phyloP scores from a whole-genome alignment of 2,797 vertebrate genomes.

The Premnoplex brunnescens region DNA sequence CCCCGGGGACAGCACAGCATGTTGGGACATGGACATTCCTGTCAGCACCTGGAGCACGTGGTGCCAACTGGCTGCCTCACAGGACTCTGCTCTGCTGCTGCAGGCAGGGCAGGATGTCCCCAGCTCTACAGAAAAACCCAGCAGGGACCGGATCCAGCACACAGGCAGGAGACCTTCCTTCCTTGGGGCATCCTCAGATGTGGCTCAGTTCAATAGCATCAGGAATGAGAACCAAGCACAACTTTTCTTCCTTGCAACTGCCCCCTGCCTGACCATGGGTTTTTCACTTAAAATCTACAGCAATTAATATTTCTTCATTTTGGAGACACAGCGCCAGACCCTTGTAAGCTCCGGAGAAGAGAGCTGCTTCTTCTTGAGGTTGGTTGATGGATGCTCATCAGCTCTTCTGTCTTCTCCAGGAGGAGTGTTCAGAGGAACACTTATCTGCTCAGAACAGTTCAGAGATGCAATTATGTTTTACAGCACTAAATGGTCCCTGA shows the following conservation, averaged over 20 bases:
- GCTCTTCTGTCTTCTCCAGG: slow-evolving; percentile 41
- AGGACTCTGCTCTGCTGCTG: background rate
- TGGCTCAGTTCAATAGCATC: background rate
- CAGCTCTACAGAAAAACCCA: background rate
- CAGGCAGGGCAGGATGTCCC: background rate
- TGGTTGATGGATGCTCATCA: slow-evolving; percentile 51
- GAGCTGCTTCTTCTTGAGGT: background rate
- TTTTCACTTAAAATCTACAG: background rate
- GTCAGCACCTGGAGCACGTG: background rate
- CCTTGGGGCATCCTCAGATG: fast-evolving
- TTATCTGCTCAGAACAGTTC: slow-evolving; percentile 63
- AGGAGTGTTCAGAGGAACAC: slow-evolving; percentile 48
- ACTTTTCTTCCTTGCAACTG: background rate
- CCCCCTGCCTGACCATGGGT: background rate
- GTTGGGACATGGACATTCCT: background rate
- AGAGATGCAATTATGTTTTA: slow-evolving; percentile 69
- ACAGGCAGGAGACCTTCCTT: background rate
- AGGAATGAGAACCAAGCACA: background rate
- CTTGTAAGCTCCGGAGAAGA: background rate
- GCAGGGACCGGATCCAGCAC: background rate
- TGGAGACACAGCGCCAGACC: background rate
- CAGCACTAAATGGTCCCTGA: slow-evolving; percentile 66
- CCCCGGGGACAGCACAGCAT: background rate
- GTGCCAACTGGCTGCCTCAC: background rate
- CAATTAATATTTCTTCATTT: background rate